Conservation (phyloP, 2,113 vertebrate genomes). For the Ramphastos sulfuratus region DNA sequence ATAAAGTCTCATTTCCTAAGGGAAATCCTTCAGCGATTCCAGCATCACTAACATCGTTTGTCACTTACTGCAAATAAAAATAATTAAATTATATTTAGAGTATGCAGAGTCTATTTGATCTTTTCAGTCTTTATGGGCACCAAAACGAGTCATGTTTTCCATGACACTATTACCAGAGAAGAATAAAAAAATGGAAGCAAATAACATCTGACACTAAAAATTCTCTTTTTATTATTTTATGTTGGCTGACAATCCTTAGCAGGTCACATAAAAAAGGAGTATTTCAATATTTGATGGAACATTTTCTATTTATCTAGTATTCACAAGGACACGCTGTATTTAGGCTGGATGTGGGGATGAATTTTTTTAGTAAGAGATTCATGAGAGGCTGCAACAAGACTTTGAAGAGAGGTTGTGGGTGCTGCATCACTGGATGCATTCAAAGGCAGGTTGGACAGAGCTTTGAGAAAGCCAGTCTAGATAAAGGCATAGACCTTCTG, state of each 20-base stretch:
- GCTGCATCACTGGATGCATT: accelerated
- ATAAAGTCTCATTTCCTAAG: constrained; percentile 26
- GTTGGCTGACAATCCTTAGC: neutral
- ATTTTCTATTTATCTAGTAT: neutral
- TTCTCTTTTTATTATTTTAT: neutral
- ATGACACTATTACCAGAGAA: neutral
- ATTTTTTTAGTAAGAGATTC: accelerated
- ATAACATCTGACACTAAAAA: neutral
- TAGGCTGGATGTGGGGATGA: neutral
- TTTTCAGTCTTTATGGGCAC: neutral
- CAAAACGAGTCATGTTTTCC: neutral
- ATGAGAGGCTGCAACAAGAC: neutral
- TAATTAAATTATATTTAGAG: constrained; percentile 29
- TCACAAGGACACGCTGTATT: neutral
- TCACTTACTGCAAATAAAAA: constrained; percentile 48
- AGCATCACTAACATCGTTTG: constrained; percentile 21
- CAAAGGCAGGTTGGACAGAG: accelerated
- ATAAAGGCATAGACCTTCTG: neutral
- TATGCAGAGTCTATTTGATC: neutral
- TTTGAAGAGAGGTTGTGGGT: neutral
- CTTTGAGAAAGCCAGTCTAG: neutral
- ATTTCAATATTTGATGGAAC: neutral
- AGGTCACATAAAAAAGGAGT: neutral
- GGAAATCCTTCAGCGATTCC: constrained; percentile 10
- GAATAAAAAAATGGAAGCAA: neutral